Evolutionary conservation across 1,140 invertebrate species (phyloP), one percentile per base, ranked within the genome.

Genomic region (Zaprionus gabonicus): DNA sequence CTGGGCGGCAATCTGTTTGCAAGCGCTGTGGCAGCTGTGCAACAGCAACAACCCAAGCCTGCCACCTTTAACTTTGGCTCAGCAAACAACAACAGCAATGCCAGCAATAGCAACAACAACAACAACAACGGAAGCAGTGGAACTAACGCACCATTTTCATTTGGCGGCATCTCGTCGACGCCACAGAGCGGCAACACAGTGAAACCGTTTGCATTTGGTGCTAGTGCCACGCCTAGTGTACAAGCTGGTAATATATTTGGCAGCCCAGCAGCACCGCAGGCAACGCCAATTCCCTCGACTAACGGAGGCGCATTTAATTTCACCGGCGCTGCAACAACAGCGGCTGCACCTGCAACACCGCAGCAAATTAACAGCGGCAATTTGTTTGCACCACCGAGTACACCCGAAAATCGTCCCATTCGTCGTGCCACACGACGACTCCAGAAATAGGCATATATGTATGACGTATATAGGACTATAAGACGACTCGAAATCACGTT

Each of bases 151-250:
- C 66, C 80, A 2, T 87, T 87, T 51, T 44, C 83, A 4, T 86
- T 86, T 27, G 82, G 82, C 2, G 82, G 75, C 13, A 67, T 74
- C 4, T 62, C 75, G 0, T 66, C 82, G 10, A 63, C 66, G 13
- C 51, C 70, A 12, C 81, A 81, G 60, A 55, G 38, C 46, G 68
- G 56, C 34, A 86, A 63, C 25, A 69, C 53, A n/a, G 25, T 74
- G 0, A 88, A 90, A 17, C 81, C 78, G 5, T 88, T 90, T 34
- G 51, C 44, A 36, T 88, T 88, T 38, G 81, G 81, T 49, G 70
- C 56, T 4, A 59, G 15, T 28, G 69, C 28, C 12, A 60, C 71
- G 6, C 46, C 25, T n/a, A 71, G 31, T 41, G 17, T 44, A 38
- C 64, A 76, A 15, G 44, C 55, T 0, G 15, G 31, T 7, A 87